Evolutionary conservation across 1,140 invertebrate species (phyloP), one percentile per base, ranked within the genome.

Genomic region (Lasioglossum albipes): DNA sequence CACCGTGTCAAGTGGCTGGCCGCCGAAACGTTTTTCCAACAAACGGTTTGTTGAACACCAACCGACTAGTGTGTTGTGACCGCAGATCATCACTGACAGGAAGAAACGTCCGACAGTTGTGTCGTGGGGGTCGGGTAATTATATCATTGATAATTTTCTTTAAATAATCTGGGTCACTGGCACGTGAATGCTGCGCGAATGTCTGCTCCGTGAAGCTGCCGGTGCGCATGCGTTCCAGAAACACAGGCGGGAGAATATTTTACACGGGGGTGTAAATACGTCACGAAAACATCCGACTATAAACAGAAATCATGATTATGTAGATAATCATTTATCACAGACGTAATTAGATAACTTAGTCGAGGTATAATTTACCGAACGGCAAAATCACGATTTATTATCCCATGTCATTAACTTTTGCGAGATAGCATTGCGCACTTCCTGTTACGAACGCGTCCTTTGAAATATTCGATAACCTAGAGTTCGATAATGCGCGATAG

Each of bases 121-220:
- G 31, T 16, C 3, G 10, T 59, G 18, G 4, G 0, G 52, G 69
- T 22, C 42, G 1, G 18, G 57, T 62, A 75, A 52, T 54, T 68
- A 62, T 80, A 61, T 41, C 79, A 80, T 75, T 75, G 54, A 75
- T 69, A 4, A 67, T 54, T 75, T 80, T 16, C 68, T 16, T 66
- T 3, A 52, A 75, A 75, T 52, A 79, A 79, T 79, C 18, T 80
- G 45, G 54, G 45, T 69, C 42, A 80, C 20, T 62, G 65, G 45
- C 73, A 62, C 57, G 49, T 41, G 31, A 79, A 12, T 16, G 18
- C 31, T 65, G 31, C 70, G 31, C 70, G 72, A 74, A 64, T 13
- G 71, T 80, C 65, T 80, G 69, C 61, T 73, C 0, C 22, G 6
- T 9, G 42, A 49, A 20, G 20, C 22, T 12, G 4, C 0, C 6